Base-by-base conservation (phyloP, 2,113 vertebrate species). In the Anoura caudifer region DNA sequence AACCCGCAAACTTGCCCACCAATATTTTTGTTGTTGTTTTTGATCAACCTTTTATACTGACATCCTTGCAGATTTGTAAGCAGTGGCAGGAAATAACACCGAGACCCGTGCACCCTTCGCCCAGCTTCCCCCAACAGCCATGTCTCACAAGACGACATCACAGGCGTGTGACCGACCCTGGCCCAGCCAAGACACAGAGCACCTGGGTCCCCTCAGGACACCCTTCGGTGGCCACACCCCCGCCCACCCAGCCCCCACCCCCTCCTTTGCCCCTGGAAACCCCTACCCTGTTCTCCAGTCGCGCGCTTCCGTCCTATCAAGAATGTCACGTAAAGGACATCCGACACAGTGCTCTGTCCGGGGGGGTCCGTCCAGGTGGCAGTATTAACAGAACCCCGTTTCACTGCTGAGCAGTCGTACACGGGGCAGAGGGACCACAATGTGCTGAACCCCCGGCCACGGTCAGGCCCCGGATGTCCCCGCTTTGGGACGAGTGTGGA, bases 151-250 rank as follows among this genome's bases (percentile, higher is more conserved):
- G n/a, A n/a, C n/a, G n/a, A n/a, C n/a, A n/a, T n/a, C n/a, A n/a
- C n/a, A n/a, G n/a, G n/a, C n/a, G n/a, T n/a, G n/a, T 33, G 4
- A 14, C 1, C 0, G 31, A 19, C 33, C 2, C 4, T 5, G 56
- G 12, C 11, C 22, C 12, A 31, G 54, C 22, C 11, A 15, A 5
- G 33, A 20, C 69, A 31, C 38, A 33, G 26, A n/a, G 1, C 2
- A 9, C 17, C 15, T 52, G 12, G 52, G 52, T n/a, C 15, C 52
- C 52, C 13, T 38, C 1, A 12, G 1, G 17, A 11, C 5, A 0
- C 26, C 2, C 33, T 4, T 7, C 24, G 2, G 4, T 5, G 24
- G n/a, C n/a, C n/a, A n/a, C n/a, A n/a, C n/a, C 5, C 41, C 47
- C 1, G 5, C 13, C 16, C 36, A 31, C 61, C 52, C 28, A 6